Conservation (phyloP, 1,140 invertebrate species). For the Pachyrhynchus sulphureomaculatus region DNA sequence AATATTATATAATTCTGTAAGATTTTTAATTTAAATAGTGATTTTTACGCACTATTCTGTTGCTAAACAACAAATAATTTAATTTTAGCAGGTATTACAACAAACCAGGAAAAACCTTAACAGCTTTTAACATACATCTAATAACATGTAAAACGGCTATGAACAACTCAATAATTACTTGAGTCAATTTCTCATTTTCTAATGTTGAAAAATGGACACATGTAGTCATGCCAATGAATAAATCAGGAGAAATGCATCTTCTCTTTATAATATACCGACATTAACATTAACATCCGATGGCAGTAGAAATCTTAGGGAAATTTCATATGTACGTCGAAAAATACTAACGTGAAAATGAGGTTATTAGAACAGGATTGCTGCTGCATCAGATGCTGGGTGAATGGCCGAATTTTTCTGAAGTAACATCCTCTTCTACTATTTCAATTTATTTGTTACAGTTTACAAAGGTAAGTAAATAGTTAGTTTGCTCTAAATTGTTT, state of each 20-base stretch:
- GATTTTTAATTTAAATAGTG: no score
- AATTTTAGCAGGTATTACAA: no score
- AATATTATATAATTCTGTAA: no score
- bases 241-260: constrained; percentile 27
- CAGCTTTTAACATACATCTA: constrained; percentile 8
- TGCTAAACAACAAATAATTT: no score
- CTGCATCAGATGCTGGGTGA: constrained; percentile 14
- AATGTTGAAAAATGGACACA: constrained; percentile 16
- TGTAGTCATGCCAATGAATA: constrained; percentile 13
- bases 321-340: constrained; percentile 32
- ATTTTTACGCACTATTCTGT: no score
- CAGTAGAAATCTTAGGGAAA: constrained; percentile 33
- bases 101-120: background rate
- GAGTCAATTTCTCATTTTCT: constrained; percentile 21
- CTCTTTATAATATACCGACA: constrained; percentile 11
- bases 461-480: no score
- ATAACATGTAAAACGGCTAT: constrained; percentile 2
- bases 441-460: no score
- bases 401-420: constrained; percentile 24
- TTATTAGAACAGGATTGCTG: constrained; percentile 33
- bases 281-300: constrained; percentile 24
- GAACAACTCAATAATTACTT: constrained; percentile 5
- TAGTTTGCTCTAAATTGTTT: no score
- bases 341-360: constrained; percentile 34
- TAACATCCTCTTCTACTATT: no score